Evolutionary conservation across 1,140 invertebrate species (phyloP).

Genomic region (Drosophila rufa): DNA sequence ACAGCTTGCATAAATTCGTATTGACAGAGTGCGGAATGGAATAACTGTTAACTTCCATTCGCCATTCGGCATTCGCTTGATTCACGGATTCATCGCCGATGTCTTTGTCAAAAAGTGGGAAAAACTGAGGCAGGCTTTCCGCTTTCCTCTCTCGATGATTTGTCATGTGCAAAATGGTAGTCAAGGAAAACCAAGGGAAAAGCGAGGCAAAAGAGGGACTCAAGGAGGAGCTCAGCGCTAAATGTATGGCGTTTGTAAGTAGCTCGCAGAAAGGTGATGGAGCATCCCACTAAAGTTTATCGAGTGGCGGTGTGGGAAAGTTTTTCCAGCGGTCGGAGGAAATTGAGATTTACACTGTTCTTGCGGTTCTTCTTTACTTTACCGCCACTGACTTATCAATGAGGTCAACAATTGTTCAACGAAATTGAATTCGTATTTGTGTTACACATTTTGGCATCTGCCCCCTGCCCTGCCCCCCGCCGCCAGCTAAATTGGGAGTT

Average conservation of each 20-base stretch:
- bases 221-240: constrained; percentile 35
- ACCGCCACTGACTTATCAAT: constrained; percentile 45
- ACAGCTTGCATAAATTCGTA: constrained; percentile 80
- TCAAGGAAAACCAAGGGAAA: background rate
- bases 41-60: constrained; percentile 69
- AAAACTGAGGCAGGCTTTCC: constrained; percentile 30
- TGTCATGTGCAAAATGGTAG: constrained; percentile 58
- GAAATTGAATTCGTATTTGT: constrained; percentile 44
- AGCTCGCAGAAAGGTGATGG: constrained; percentile 49
- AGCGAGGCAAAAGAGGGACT: background rate
- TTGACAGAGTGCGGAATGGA: constrained; percentile 74
- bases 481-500: background rate
- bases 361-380: constrained; percentile 35
- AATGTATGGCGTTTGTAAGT: constrained; percentile 45
- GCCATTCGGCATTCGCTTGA: constrained; percentile 56
- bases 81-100: constrained; percentile 58
- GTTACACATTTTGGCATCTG: constrained; percentile 19
- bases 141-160: constrained; percentile 41
- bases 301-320: constrained; percentile 11
- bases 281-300: constrained; percentile 48
- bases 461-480: too few relatives aligned
- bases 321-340: constrained; percentile 9
- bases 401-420: constrained; percentile 43
- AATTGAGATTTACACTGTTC: constrained; percentile 47
- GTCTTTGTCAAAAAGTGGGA: constrained; percentile 68